Base-by-base conservation (phyloP, 2,888 invertebrate species). In the Coremacera marginata region DNA sequence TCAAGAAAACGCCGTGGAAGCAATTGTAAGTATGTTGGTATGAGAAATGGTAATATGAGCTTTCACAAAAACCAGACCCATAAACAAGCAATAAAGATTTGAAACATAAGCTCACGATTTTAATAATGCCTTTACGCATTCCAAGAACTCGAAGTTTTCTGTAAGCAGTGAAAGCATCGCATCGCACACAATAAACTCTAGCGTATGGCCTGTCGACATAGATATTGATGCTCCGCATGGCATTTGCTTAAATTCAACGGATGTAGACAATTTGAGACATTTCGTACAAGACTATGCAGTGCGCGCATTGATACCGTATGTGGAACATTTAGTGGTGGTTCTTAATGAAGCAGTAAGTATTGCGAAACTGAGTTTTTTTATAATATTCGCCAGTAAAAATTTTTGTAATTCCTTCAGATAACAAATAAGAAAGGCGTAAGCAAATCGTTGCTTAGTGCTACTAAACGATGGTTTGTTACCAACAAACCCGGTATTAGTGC, bases 381-480 rank as follows among this genome's bases (percentile, higher is more conserved):
- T 1, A 8, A 37, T 37, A 44, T 3, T 2, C 44, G 1, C 44
- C 11, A 44, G 11, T 11, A 44, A 1, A 44, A 19, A 25, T 62
- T 25, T 1, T 37, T 70, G 22, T 31, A 5, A 19, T 11, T 37
- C 75, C 77, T 78, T 84, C 89, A 93, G 93, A 93, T 95, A 75
- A 93, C 95, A 27, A 95, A 95, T 85, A 95, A 95, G 86, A 98
- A 98, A 89, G 97, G 98, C 7, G 95, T 98, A 3, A 96, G 98
- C 86, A 93, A 97, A 86, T 97, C 98, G 0, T 90, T 99, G 80
- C 92, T 99, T 80, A 97, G 96, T 87, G 98, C 97, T 22, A 98
- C 98, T 1, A 98, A 97, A 90, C 92, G 98, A 83, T 97, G 97
- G 95, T 98, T 98, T 90, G 96, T 95, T 22, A 95, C 96, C 9